Base-by-base conservation (phyloP, 2,113 vertebrate genomes). In the Zapornia atra region DNA sequence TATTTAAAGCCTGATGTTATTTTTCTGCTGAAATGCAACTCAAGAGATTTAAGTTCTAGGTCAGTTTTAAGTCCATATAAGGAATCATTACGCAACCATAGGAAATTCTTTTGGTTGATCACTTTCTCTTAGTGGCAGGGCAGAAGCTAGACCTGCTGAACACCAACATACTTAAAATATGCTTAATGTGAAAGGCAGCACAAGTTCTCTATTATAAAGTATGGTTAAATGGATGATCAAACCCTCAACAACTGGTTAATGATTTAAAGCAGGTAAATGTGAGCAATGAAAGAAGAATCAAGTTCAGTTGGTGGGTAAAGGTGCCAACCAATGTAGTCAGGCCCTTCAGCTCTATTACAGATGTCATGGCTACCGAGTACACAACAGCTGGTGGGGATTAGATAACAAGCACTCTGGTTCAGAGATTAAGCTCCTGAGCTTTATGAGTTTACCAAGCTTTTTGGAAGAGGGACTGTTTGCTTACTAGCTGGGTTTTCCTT, bases 311-410 rank as follows among this genome's bases (percentile, higher is more conserved):
- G 92, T 97, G 93, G 51, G 80, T 82, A 87, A 96, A 96, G 96
- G 90, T 96, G 92, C 88, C 94, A 94, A 87, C 87, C 88, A 86
- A 86, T 66, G 95, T 68, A 96, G 84, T 68, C 78, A 82, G 75
- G 90, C 86, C 79, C 89, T 93, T 96, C 95, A 94, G 94, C 94
- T 96, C 95, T 53, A 75, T 94, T 95, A 92, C 93, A 94, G 97
- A 97, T 96, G 94, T 95, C 97, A 96, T 95, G 92, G 89, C 94
- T 94, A 97, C 95, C 85, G 87, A 96, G 82, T 92, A 94, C 95
- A 96, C 95, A 97, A 95, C 96, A 96, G 95, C 95, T 97, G 96
- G 94, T 94, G 64, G 44, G 94, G 94, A 97, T 97, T 97, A 97
- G 95, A 68, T 93, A 95, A 96, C 96, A 94, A 94, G 93, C 92